A percentile compares a stretch with the other conserved stretches of the same genome.
Conservation (phyloP, 1,140 invertebrate species). For the Drosophila ficusphila region DNA sequence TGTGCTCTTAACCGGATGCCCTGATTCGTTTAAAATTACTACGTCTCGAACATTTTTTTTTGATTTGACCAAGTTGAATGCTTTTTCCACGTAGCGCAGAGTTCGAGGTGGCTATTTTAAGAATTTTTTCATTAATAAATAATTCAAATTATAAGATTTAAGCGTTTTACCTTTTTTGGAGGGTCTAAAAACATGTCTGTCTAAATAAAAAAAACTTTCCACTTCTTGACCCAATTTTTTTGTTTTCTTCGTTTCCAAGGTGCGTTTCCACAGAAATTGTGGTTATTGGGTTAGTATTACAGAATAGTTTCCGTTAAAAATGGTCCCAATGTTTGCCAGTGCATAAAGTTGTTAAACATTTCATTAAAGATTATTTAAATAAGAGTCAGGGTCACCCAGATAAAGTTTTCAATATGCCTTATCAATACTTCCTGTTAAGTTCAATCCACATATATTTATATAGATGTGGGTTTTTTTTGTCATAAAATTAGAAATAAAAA, state of each 20-base stretch:
- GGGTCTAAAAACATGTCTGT: constrained; percentile 44
- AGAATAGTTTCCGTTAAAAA: neutral
- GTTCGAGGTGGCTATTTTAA: constrained; percentile 48
- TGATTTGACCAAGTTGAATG: constrained; percentile 51
- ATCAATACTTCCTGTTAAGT: neutral
- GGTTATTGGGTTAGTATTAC: constrained; percentile 49
- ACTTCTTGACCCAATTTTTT: neutral
- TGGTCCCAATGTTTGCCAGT: no score
- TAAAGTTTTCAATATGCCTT: no score
- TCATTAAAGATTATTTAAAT: no score
- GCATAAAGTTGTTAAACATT: no score
- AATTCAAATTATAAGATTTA: neutral
- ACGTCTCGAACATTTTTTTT: constrained; percentile 70
- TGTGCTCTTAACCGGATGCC: constrained; percentile 73
- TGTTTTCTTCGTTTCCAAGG: constrained; percentile 29
- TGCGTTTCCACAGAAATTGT: neutral
- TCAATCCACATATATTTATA: no score
- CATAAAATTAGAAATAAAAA: no score
- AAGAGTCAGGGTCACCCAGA: no score
- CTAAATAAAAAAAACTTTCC: no score
- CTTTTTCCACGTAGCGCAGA: constrained; percentile 68
- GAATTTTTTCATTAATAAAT: neutral
- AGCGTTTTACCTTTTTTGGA: constrained; percentile 43
- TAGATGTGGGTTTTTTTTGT: no score
- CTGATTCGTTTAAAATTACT: constrained; percentile 66